Conservation (phyloP, 1,140 invertebrate genomes). For the Delia radicum region DNA sequence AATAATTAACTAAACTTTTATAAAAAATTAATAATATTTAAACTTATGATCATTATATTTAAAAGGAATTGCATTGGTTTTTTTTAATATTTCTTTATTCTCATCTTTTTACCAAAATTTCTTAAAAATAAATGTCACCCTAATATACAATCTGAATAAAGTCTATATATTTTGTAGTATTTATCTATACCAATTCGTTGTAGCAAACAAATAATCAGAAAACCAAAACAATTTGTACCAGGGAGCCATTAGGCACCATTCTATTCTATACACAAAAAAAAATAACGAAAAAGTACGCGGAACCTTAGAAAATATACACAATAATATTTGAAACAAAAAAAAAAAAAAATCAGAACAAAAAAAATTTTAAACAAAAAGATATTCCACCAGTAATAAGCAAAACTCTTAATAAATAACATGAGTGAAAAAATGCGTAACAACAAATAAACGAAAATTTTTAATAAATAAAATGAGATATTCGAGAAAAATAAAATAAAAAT, state of each 20-base stretch:
- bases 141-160: too few species aligned
- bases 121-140: too few species aligned
- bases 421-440: neutral
- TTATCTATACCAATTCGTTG: too few species aligned
- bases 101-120: neutral
- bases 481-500: neutral
- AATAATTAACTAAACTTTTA: too few species aligned
- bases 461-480: neutral
- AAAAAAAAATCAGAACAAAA: neutral
- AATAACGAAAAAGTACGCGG: neutral
- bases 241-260: conserved; percentile 12
- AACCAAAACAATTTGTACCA: conserved; percentile 11
- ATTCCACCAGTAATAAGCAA: too few species aligned
- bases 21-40: too few species aligned
- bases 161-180: too few species aligned
- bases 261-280: neutral
- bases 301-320: too few species aligned
- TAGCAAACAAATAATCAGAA: neutral
- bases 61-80: too few species aligned
- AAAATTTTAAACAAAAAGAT: neutral
- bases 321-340: neutral
- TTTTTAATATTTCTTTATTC: too few species aligned
- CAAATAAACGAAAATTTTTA: neutral
- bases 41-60: too few species aligned
- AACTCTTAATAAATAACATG: neutral